Evolutionary conservation across 1,140 invertebrate genomes (phyloP), one percentile per base, ranked within the genome.

Genomic region (Trachymyrmex septentrionalis): DNA sequence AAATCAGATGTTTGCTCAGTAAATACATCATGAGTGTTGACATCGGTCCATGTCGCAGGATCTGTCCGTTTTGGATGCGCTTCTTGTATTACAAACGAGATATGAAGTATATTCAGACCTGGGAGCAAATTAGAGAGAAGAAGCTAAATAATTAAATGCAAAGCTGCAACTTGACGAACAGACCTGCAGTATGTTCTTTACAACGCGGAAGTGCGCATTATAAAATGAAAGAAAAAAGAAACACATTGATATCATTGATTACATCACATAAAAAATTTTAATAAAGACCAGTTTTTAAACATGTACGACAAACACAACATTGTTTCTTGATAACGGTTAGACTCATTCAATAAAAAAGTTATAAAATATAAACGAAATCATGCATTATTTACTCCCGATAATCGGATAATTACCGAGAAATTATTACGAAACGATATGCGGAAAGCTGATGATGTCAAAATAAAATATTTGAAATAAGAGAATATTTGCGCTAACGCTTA

Each of bases 271-370:
- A 90, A 27, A 66, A 88, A 91, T 92, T 92, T 92, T 91, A 92
- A 92, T 91, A 88, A 90, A 90, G 88, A 92, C 91, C 87, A 91
- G 90, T 92, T 92, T 92, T 91, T 92, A 89, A 81, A 92, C 89
- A 92, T 92, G 89, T 91, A 91, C 86, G 76, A 82, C 88, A 91
- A 81, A 88, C 75, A 91, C 85, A 75, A 90, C 88, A 90, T 90
- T 92, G 87, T 91, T 92, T 90, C 90, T 90, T 76, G 59, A 92
- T 92, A 89, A 91, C 85, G 80, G 90, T 91, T 91, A 92, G 91
- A 91, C 91, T 92, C 86, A 92, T 91, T 91, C 85, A 91, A 91
- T 91, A 92, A 88, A 92, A 92, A 92, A 91, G 88, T 73, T 67
- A 85, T 87, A 90, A 90, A 90, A 90, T 53, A 90, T 90, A 82